Base-by-base conservation (phyloP, 1,140 invertebrate genomes). In the Leptinotarsa texana region DNA sequence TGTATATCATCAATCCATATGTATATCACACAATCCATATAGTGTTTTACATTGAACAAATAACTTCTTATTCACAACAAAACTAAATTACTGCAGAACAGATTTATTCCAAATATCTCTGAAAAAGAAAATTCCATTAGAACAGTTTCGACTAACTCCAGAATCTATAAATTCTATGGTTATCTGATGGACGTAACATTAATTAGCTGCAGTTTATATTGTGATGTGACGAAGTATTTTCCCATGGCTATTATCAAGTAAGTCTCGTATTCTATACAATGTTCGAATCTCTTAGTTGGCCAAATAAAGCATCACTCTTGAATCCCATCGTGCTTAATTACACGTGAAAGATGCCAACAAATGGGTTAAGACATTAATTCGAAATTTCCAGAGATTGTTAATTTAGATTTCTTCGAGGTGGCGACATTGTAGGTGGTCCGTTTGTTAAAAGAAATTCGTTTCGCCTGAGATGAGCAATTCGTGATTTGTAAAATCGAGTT, bases 351-450 rank as follows among this genome's bases (percentile, higher is more conserved):
- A 67, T 67, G 65, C 65, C 42, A 67, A 68, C 73, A 74, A 74
- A 74, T 65, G 74, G 63, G 49, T 65, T 33, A 71, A 63, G 74
- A 63, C 68, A 70, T 75, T 75, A 75, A 75, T 63, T 75, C 69
- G 61, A 71, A 75, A 71, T 75, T 75, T 70, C 67, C 69, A 66
- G 68, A 57, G 74, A 73, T 75, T n/a, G 65, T 73, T 75, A 75
- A 75, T 76, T 76, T 76, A 69, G 71, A 68, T 76, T 76, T 73
- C 63, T 73, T 76, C 27, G 69, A 76, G 75, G 75, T 76, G 75
- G 51, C 75, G 75, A 76, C 75, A 76, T 70, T 76, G 75, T 77
- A 77, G 75, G 75, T 77, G 75, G 75, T 77, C 75, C 74, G 73
- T 74, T 77, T 77, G 72, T 74, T 74, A 68, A 77, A 69, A 62